These are phyloP conservation scores for Tetrao urogallus DNA, from an alignment of 2,113 vertebrate species.

Conservation along the genomic window DNA sequence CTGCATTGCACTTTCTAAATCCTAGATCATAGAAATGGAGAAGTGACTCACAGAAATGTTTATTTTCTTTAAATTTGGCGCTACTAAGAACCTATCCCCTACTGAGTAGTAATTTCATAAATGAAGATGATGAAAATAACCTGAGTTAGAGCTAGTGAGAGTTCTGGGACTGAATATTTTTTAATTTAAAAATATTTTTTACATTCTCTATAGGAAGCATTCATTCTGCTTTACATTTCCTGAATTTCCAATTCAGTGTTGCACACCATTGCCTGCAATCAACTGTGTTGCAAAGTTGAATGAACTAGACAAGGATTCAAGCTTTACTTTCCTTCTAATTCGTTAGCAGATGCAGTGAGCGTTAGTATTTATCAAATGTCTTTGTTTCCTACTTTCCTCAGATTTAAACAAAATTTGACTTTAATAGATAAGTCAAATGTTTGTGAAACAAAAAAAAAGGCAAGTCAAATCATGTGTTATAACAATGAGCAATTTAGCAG, in stretches of 20 bases:
- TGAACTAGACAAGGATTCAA: not conserved
- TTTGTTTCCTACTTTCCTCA: not conserved
- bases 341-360: not conserved
- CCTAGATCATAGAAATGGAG: not conserved
- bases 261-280: not conserved
- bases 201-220: not conserved
- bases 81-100: not conserved
- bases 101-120: not conserved
- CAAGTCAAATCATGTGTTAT: not conserved
- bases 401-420: not conserved
- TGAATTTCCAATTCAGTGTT: not conserved
- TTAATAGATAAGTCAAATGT: not conserved
- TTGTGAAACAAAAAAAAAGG: not conserved
- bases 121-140: not conserved
- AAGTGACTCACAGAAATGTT: not conserved
- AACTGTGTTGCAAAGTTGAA: not conserved
- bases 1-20: not conserved
- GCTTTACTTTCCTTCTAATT: not conserved
- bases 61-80: not conserved
- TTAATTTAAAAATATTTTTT: not conserved
- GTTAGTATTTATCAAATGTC: not conserved
- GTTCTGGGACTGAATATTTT: not conserved
- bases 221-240: not conserved
- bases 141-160: not conserved
- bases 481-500: not conserved